Evolutionary conservation across 2,113 vertebrate species (phyloP).

Genomic region (Platysternon megacephalum): DNA sequence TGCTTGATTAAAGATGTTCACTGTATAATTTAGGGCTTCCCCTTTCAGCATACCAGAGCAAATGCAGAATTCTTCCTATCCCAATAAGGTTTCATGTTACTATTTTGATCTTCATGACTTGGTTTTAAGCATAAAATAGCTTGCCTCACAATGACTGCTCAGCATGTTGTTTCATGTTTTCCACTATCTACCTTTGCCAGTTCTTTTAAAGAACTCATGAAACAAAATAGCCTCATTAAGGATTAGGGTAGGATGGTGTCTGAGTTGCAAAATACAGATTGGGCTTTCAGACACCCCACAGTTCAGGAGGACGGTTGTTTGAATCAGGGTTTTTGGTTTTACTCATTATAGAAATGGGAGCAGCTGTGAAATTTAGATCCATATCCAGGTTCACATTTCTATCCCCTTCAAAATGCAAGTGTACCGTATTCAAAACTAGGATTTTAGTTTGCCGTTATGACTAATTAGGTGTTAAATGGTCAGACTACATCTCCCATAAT

Average conservation of each 20-base stretch:
- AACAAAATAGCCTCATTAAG: conserved; percentile 53
- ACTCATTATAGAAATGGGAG: not conserved
- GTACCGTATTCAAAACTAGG: not conserved
- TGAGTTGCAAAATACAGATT: not conserved
- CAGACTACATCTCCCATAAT: not conserved
- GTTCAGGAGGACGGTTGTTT: not conserved
- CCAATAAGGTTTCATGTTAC: conserved; percentile 61
- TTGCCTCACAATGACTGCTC: not conserved
- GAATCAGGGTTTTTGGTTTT: not conserved
- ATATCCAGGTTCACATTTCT: not conserved
- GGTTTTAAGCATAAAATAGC: conserved; percentile 54
- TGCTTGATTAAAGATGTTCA: not conserved
- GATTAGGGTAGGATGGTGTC: not conserved
- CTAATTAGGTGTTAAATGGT: not conserved
- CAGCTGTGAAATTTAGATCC: not conserved
- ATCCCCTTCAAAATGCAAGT: not conserved
- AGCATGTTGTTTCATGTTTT: conserved; percentile 69
- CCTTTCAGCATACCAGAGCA: conserved; percentile 39
- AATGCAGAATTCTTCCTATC: conserved; percentile 45
- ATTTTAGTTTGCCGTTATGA: not conserved
- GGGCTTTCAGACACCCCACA: not conserved
- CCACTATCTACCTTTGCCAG: conserved; percentile 32
- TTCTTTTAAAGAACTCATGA: conserved; percentile 51
- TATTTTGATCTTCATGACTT: conserved; percentile 30
- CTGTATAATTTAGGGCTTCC: conserved; percentile 44